These are phyloP conservation scores for Arrhamphus sclerolepis DNA, from an alignment of 2,797 vertebrate genomes.

Conservation along the genomic window DNA sequence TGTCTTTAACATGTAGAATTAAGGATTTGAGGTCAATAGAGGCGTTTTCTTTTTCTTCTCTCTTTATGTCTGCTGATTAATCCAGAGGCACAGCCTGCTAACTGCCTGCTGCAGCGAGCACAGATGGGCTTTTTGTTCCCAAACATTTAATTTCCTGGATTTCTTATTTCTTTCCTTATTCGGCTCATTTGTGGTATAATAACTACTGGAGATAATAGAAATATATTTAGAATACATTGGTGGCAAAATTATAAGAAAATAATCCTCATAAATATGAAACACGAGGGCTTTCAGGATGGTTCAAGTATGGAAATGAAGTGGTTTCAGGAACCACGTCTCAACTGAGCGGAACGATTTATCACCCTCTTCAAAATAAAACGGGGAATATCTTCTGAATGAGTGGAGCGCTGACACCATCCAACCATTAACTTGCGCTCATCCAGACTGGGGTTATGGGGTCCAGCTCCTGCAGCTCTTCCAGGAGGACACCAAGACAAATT, in stretches of 20 bases:
- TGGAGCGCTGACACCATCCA: too few relatives aligned
- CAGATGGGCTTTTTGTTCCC: constrained; percentile 31
- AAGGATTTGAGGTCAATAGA: not conserved
- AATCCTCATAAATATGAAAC: not conserved
- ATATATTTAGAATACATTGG: not conserved
- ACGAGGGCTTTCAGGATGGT: not conserved
- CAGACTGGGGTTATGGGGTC: too few relatives aligned
- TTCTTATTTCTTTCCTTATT: not conserved
- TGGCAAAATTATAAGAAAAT: not conserved
- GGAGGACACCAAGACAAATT: too few relatives aligned
- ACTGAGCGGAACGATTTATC: not conserved
- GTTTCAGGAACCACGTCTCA: too few relatives aligned
- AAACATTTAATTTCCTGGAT: constrained; percentile 41
- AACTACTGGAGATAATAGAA: constrained; percentile 1
- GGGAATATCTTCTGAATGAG: too few relatives aligned
- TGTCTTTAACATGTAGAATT: not conserved
- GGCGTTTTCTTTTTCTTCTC: not conserved
- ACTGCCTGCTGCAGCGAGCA: constrained; percentile 24
- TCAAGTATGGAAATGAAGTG: not conserved
- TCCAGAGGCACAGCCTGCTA: constrained; percentile 19
- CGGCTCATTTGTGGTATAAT: constrained; percentile 16
- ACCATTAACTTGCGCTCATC: too few relatives aligned
- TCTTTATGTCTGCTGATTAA: constrained; percentile 29
- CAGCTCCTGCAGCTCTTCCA: too few relatives aligned
- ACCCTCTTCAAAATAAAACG: too few relatives aligned